phyloP scores from a whole-genome alignment of 2,797 vertebrate species.

The Prunella strophiata region DNA sequence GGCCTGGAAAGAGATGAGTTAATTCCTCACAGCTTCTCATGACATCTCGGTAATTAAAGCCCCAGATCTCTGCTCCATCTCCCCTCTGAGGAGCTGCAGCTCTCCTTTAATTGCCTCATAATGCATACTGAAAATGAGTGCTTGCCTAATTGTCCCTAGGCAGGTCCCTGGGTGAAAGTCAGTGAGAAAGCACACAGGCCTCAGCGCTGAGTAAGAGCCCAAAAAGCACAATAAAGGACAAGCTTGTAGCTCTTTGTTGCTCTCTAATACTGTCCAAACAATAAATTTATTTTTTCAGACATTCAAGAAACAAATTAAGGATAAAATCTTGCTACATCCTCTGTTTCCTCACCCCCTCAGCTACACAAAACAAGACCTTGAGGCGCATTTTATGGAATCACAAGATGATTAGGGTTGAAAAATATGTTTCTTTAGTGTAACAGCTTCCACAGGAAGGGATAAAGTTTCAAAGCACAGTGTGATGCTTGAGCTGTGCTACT shows the following conservation, averaged over 20 bases:
- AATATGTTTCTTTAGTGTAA: not conserved
- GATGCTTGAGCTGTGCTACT: not conserved
- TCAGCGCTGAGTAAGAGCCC: not conserved
- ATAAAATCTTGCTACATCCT: not conserved
- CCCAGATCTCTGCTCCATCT: conserved; percentile 6
- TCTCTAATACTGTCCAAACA: not conserved
- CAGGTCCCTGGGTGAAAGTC: conserved; percentile 42
- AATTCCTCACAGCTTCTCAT: not conserved
- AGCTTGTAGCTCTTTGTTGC: not conserved
- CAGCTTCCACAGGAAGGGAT: not conserved
- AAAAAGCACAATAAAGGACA: conserved; percentile 6
- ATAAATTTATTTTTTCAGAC: not conserved
- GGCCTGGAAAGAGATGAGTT: conserved; percentile 1
- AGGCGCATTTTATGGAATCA: not conserved
- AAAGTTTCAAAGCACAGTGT: not conserved
- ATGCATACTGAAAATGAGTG: not conserved
- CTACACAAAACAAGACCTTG: not conserved
- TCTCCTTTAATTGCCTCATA: conserved; percentile 45
- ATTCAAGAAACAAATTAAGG: not conserved
- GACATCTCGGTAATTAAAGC: conserved; percentile 12
- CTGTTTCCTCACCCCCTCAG: not conserved
- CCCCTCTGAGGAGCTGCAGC: not conserved
- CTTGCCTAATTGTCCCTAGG: conserved; percentile 20
- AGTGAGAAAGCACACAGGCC: conserved; percentile 3
- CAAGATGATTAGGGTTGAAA: not conserved